These are phyloP conservation scores for Coracopsis vasa DNA, from an alignment of 2,113 vertebrate species.

Conservation along the genomic window DNA sequence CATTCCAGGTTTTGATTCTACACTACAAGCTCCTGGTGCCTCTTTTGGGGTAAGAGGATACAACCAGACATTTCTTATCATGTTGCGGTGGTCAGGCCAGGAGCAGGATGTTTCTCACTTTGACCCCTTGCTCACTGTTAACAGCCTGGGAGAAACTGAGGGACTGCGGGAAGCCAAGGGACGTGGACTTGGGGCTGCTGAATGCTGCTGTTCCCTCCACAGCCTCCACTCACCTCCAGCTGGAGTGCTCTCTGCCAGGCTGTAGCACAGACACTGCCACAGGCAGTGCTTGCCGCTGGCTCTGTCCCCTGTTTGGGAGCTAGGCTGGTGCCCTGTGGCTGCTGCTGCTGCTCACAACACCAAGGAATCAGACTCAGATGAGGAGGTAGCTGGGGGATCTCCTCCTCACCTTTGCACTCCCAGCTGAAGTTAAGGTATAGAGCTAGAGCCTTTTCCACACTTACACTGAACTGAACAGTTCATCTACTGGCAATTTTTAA, in stretches of 20 bases:
- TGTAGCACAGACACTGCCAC: neutral
- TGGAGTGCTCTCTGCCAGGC: neutral
- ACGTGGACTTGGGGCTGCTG: accelerated
- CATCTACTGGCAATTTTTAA: neutral
- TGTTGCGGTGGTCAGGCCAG: accelerated
- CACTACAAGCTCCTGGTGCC: neutral
- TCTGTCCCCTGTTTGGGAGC: neutral
- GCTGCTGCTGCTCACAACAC: neutral
- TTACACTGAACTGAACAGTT: neutral
- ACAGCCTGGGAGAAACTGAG: neutral
- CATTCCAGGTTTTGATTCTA: neutral
- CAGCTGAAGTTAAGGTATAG: neutral
- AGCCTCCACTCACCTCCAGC: neutral
- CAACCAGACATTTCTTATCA: neutral
- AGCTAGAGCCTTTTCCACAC: neutral
- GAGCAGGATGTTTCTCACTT: neutral
- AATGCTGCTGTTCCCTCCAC: neutral
- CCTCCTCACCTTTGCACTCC: neutral
- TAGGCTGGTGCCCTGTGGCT: accelerated
- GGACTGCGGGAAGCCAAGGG: neutral
- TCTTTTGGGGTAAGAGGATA: neutral
- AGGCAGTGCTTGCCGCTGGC: accelerated
- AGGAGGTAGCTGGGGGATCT: neutral
- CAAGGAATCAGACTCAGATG: neutral
- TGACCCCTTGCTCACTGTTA: accelerated